Conservation (phyloP, 2,113 vertebrate genomes). For the Felis chaus region DNA sequence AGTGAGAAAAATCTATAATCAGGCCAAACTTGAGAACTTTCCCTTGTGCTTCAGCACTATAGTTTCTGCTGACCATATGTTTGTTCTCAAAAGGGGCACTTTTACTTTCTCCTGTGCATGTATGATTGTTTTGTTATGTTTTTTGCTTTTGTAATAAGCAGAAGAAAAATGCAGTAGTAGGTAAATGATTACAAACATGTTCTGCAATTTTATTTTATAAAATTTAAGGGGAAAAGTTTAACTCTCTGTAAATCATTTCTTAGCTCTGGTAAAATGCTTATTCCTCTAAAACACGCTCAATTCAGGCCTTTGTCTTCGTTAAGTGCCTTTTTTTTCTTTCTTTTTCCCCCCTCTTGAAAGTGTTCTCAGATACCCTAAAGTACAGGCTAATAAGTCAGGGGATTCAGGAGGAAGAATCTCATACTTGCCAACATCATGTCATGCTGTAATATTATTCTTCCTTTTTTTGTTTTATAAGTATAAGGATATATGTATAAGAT, state of each 20-base stretch:
- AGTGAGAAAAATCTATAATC: conserved; percentile 72
- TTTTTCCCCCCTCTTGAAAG: conserved; percentile 69
- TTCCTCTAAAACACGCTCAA: conserved; percentile 81
- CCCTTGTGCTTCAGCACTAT: not conserved
- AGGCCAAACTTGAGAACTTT: conserved; percentile 74
- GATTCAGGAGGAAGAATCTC: conserved; percentile 82
- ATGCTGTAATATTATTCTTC: conserved; percentile 77
- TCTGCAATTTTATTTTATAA: conserved; percentile 86
- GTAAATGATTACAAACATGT: conserved; percentile 80
- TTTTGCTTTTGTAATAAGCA: conserved; percentile 74
- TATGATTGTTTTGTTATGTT: not conserved
- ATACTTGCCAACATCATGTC: conserved; percentile 79
- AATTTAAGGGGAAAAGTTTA: conserved; percentile 67
- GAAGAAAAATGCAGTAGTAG: conserved; percentile 81
- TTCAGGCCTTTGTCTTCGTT: conserved; percentile 89
- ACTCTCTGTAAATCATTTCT: conserved; percentile 80
- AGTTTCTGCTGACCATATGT: conserved; percentile 56
- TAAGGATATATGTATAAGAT: conserved; percentile 59
- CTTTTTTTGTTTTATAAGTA: conserved; percentile 74
- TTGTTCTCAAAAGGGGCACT: conserved; percentile 76
- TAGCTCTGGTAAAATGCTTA: conserved; percentile 81
- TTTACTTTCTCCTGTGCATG: conserved; percentile 59
- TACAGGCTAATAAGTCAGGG: conserved; percentile 77
- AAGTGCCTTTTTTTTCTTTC: conserved; percentile 87
- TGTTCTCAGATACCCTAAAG: conserved; percentile 84